Conservation (phyloP, 2,797 vertebrate species). For the Myiotriccus ornatus region DNA sequence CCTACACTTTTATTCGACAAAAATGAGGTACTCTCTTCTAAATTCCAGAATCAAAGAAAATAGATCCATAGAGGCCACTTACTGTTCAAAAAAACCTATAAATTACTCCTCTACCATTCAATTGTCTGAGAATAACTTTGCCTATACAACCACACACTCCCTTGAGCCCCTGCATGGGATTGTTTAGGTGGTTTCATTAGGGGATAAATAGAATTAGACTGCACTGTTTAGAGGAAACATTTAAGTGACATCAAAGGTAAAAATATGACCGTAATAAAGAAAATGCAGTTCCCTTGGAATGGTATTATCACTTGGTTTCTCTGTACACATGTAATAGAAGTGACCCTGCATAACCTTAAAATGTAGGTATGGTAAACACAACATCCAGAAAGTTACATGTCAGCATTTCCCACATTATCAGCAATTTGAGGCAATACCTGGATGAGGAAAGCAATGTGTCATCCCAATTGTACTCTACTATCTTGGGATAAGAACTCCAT, state of each 20-base stretch:
- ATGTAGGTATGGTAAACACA: background rate
- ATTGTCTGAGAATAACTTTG: background rate
- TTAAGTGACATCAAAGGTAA: background rate
- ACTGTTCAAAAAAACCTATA: background rate
- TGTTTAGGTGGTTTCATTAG: slow-evolving; percentile 14
- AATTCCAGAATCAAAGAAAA: background rate
- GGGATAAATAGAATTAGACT: background rate
- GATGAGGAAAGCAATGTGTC: background rate
- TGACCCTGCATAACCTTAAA: background rate
- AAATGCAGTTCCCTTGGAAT: background rate
- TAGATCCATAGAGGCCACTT: background rate
- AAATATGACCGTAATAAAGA: slow-evolving; percentile 13
- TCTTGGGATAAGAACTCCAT: background rate
- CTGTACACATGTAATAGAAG: background rate
- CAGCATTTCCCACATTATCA: background rate
- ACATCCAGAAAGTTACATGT: background rate
- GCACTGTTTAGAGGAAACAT: background rate
- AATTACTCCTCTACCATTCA: background rate
- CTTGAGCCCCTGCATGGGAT: background rate
- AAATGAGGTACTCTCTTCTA: background rate
- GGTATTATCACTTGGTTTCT: background rate
- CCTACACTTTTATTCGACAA: background rate
- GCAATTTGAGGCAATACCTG: background rate
- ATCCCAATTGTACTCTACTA: background rate
- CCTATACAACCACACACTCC: background rate